Evolutionary conservation across 2,797 vertebrate genomes (phyloP), one percentile per base, ranked within the genome.

Genomic region (Lepilemur septentrionalis): DNA sequence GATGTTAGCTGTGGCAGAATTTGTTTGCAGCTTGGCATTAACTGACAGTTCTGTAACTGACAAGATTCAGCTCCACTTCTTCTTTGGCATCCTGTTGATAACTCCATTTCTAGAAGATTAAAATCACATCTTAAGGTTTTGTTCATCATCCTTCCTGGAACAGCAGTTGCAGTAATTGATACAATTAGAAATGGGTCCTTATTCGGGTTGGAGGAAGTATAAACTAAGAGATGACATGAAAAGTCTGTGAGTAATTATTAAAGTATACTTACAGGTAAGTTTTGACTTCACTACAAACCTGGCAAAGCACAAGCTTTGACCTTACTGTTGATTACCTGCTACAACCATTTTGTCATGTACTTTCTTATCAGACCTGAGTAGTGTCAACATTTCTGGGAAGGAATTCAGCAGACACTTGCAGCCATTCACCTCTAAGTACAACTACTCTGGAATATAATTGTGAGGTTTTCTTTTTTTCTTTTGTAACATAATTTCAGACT

Each of bases 31-130:
- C 61, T 95, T 72, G 59, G 14, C 22, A 41, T 91, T 97, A 76
- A 96, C 35, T 96, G 73, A 59, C 57, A 87, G 12, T 83, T 18
- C 46, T 91, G 0, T 73, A 96, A 91, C 57, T 81, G 28, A 89
- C 94, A 92, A 28, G 83, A 93, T 65, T 52, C 28, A 86, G 43
- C n/a, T 94, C 18, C 0, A 43, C 10, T 59, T 94, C 85, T 83
- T 41, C 43, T 59, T 92, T 72, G 88, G 88, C 10, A 1, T 43
- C 82, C 63, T 95, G n/a, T 82, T 97, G 93, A 94, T 92, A 83
- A 92, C 65, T 94, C 73, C 50, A 52, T 95, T 96, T 96, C 78
- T 94, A 59, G 81, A 93, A 78, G 55, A 87, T 85, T 81, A 91
- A 96, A 94, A 89, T 96, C 52, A 41, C 35, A 63, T 89, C 43